Conservation (phyloP, 2,113 vertebrate species). For the Arothron firmamentum region DNA sequence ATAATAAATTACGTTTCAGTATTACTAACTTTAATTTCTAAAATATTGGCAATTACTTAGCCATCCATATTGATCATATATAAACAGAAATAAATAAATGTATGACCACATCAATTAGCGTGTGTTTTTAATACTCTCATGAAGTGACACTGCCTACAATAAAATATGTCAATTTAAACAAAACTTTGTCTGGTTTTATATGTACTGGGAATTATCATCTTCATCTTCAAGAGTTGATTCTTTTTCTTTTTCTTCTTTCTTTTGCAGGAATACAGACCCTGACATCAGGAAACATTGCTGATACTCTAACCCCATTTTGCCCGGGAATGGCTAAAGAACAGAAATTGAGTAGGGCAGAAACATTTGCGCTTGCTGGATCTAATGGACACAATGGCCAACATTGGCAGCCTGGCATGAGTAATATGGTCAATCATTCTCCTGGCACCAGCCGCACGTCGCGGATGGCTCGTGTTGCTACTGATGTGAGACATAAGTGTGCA, state of each 20-base stretch:
- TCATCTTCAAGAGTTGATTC: not conserved
- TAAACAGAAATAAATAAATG: no score
- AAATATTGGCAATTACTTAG: no score
- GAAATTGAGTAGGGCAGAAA: slow-evolving; percentile 56
- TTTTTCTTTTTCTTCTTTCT: not conserved
- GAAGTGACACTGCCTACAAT: no score
- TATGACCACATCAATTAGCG: no score
- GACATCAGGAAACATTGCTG: slow-evolving; percentile 23
- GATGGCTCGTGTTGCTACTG: slow-evolving; percentile 54
- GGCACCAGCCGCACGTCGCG: slow-evolving; percentile 40
- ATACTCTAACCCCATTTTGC: slow-evolving; percentile 9
- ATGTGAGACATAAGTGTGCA: slow-evolving; percentile 84
- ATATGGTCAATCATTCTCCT: slow-evolving; percentile 14
- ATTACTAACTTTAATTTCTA: no score
- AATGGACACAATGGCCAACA: slow-evolving; percentile 69
- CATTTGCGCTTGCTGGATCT: slow-evolving; percentile 59
- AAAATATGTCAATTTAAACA: not conserved
- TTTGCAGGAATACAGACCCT: slow-evolving; percentile 27
- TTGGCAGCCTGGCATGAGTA: slow-evolving; percentile 48
- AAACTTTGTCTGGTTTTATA: not conserved
- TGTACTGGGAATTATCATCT: not conserved
- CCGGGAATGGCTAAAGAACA: slow-evolving; percentile 63
- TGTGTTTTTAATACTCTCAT: no score
- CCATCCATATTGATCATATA: no score
- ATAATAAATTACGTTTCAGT: no score